These are phyloP conservation scores for Coryphaenoides rupestris DNA, from an alignment of 2,113 vertebrate species.

Conservation along the genomic window DNA sequence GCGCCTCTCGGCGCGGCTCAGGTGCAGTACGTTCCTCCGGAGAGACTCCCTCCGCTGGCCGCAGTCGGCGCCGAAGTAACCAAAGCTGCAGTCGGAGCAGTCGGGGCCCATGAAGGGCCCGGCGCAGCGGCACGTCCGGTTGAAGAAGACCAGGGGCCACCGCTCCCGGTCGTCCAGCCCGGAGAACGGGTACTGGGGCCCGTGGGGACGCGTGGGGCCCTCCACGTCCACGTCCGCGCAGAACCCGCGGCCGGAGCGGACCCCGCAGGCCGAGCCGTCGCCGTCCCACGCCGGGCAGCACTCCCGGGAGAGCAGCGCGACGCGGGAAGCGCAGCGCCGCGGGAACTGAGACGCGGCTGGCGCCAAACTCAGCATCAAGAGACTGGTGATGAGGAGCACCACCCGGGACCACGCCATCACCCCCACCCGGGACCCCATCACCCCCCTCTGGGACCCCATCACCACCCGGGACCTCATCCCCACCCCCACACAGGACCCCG, in stretches of 20 bases:
- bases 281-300: slow-evolving; percentile 62
- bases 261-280: slow-evolving; percentile 60
- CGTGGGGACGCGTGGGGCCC: slow-evolving; percentile 69
- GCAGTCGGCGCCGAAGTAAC: slow-evolving; percentile 78
- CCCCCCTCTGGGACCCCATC: not conserved
- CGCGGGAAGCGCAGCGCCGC: slow-evolving; percentile 43
- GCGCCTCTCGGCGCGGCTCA: slow-evolving; percentile 76
- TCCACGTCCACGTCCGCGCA: slow-evolving; percentile 75
- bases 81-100: slow-evolving; percentile 86
- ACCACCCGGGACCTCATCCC: too few relatives aligned
- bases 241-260: slow-evolving; percentile 77
- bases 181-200: slow-evolving; percentile 86
- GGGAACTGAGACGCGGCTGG: slow-evolving; percentile 57
- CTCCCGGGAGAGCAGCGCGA: slow-evolving; percentile 47
- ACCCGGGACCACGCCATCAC: too few relatives aligned
- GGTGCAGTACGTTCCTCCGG: slow-evolving; percentile 83
- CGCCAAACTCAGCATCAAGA: slow-evolving; percentile 19
- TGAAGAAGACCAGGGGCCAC: slow-evolving; percentile 92
- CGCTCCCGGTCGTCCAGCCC: slow-evolving; percentile 89
- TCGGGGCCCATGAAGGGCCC: slow-evolving; percentile 87
- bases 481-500: too few relatives aligned
- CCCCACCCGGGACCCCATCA: slow-evolving; percentile 66
- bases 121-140: slow-evolving; percentile 83
- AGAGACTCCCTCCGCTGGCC: slow-evolving; percentile 70
- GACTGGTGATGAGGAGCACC: slow-evolving; percentile 54